Conservation (phyloP, 2,888 invertebrate species). For the Lottia gigantea region DNA sequence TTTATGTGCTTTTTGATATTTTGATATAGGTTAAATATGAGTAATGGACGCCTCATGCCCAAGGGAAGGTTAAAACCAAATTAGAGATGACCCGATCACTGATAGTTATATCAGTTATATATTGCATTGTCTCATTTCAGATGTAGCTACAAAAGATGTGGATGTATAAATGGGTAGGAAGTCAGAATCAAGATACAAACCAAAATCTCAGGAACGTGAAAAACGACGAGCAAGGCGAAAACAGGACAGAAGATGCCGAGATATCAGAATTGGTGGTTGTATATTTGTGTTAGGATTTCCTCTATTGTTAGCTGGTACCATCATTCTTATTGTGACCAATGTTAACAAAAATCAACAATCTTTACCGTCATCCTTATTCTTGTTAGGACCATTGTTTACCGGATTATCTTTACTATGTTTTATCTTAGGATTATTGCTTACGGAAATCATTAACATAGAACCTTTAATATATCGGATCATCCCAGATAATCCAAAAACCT, state of each 20-base stretch:
- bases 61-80: too few species aligned
- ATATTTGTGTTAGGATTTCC: constrained; percentile 20
- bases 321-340: constrained; percentile 20
- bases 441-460: constrained; percentile 15
- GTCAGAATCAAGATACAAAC: neutral
- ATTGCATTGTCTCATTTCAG: too few species aligned
- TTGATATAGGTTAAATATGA: too few species aligned
- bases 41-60: too few species aligned
- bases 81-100: too few species aligned
- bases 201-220: neutral
- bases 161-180: neutral
- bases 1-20: too few species aligned
- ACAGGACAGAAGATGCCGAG: neutral
- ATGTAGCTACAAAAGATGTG: too few species aligned
- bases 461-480: constrained; percentile 9
- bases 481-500: constrained; percentile 11
- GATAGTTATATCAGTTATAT: too few species aligned
- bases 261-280: constrained; percentile 20
- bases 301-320: constrained; percentile 15
- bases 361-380: constrained; percentile 13
- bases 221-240: constrained; percentile 3
- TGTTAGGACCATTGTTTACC: constrained; percentile 20
- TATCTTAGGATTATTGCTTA: constrained; percentile 15
- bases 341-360: neutral
- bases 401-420: constrained; percentile 13